Percentiles rank a stretch among this genome's conserved stretches.
Evolutionary conservation across 2,113 vertebrate species (phyloP).

Genomic region (Callaeas wilsoni): DNA sequence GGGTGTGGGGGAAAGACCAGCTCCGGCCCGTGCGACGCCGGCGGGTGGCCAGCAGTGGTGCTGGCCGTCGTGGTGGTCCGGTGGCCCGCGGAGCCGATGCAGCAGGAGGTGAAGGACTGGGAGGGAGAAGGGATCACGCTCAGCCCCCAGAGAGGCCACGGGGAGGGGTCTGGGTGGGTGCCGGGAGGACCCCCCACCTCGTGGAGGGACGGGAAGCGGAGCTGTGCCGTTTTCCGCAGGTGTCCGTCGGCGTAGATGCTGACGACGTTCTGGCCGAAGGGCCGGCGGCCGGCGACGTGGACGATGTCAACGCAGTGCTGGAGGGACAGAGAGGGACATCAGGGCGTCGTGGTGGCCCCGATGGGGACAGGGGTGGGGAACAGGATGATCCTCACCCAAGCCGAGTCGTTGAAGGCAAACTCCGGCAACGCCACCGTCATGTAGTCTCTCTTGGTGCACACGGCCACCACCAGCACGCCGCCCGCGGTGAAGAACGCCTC

Average conservation of each 20-base stretch:
- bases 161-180: fast-evolving
- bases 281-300: conserved; percentile 85
- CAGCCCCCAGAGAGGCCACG: fast-evolving
- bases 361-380: fast-evolving
- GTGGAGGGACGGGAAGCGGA: conserved; percentile 89
- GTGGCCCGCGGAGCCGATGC: conserved; percentile 93
- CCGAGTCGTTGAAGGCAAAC: conserved; percentile 78
- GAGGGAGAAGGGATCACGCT: background rate
- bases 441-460: conserved; percentile 97
- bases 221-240: conserved; percentile 76
- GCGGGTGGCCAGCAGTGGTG: conserved; percentile 2
- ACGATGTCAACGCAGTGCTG: conserved; percentile 89
- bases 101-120: conserved; percentile 95
- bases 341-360: fast-evolving
- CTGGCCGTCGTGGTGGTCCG: conserved; percentile 82
- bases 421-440: conserved; percentile 86
- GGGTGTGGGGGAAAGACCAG: conserved; percentile 71
- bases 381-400: conserved; percentile 78
- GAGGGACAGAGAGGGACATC: background rate
- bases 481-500: conserved; percentile 92
- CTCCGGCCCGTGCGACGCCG: conserved; percentile 46
- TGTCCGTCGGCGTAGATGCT: conserved; percentile 86
- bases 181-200: conserved; percentile 73
- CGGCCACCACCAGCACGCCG: conserved; percentile 90
- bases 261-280: conserved; percentile 91